These are phyloP conservation scores for Drosophila monieri DNA, from an alignment of 2,888 invertebrate genomes.

Conservation along the genomic window DNA sequence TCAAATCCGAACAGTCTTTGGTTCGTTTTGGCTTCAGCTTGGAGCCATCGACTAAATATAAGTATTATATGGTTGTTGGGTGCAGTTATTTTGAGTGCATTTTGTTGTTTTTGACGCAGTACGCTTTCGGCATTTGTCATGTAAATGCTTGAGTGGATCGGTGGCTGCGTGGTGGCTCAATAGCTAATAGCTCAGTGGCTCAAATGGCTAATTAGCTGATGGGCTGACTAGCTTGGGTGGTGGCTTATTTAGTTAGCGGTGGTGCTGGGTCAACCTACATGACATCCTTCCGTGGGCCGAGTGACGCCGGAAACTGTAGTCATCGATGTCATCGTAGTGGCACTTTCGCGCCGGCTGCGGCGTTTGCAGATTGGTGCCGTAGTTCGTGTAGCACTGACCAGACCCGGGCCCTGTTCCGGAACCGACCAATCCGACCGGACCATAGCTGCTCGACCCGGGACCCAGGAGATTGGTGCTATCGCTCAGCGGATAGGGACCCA, in stretches of 20 bases:
- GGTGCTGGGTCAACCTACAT: conserved; percentile 74
- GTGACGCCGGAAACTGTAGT: conserved; percentile 83
- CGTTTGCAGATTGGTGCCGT: conserved; percentile 84
- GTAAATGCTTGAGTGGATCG: conserved; percentile 65
- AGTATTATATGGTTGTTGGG: background rate
- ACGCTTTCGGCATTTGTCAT: conserved; percentile 65
- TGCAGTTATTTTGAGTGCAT: conserved; percentile 50
- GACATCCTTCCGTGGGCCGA: conserved; percentile 84
- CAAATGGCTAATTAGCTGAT: conserved; percentile 2
- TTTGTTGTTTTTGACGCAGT: conserved; percentile 47
- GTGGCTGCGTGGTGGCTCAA: conserved; percentile 30
- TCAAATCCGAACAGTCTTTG: conserved; percentile 27
- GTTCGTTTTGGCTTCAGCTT: conserved; percentile 15
- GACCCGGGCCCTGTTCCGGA: conserved; percentile 46
- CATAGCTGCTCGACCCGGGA: conserved; percentile 81
- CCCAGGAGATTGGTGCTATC: conserved; percentile 84
- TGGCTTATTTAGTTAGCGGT: conserved; percentile 23
- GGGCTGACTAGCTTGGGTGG: conserved; percentile 9
- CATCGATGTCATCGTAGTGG: conserved; percentile 82
- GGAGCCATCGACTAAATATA: conserved; percentile 41
- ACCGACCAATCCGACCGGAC: conserved; percentile 53
- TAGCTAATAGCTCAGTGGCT: conserved; percentile 26
- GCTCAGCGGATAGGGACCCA: conserved; percentile 84
- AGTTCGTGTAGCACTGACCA: conserved; percentile 83
- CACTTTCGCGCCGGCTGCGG: conserved; percentile 84